Conservation (phyloP, 2,888 invertebrate species). For the Bruchidius siliquastri region DNA sequence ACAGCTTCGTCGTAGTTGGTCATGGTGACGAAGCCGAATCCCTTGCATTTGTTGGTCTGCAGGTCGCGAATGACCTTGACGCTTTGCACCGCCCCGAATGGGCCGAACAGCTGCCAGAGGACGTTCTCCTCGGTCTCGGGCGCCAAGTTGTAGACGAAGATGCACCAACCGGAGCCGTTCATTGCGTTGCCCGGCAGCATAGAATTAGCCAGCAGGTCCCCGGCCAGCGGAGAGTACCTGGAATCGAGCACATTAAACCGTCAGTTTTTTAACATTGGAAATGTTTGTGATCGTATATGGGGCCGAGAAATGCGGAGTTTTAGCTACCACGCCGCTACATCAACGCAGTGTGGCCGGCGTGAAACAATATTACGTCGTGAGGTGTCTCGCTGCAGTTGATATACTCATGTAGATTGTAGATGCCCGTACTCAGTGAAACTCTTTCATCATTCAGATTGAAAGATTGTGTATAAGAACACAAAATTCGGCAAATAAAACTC, state of each 20-base stretch:
- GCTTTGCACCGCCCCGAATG: slow-evolving; percentile 95
- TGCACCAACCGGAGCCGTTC: slow-evolving; percentile 87
- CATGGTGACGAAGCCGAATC: slow-evolving; percentile 98
- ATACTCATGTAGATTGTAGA: no score
- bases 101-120: slow-evolving; percentile 93
- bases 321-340: no score
- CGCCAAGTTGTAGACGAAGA: slow-evolving; percentile 89
- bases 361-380: no score
- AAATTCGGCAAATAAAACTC: no score
- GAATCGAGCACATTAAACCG: slow-evolving; percentile 23
- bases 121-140: slow-evolving; percentile 89
- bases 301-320: no score
- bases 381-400: no score
- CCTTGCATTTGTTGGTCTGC: slow-evolving; percentile 91
- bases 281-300: no score
- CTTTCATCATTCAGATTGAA: no score
- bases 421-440: no score
- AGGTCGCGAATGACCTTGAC: slow-evolving; percentile 68
- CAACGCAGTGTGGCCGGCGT: no score
- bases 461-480: no score
- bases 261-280: not conserved
- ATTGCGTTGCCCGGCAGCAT: slow-evolving; percentile 81
- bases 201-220: slow-evolving; percentile 63
- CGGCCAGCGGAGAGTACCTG: slow-evolving; percentile 76
- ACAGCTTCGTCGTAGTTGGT: slow-evolving; percentile 97